A percentile compares a stretch with the other conserved stretches of the same genome.
phyloP scores from a whole-genome alignment of 2,113 vertebrate genomes.

The Bos taurus region ARS-UCD2.0 NC_037340.1:65888501-65889000 shows the following conservation, averaged over 20 bases:
- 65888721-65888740: not conserved
- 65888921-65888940: not conserved
- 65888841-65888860: not conserved
- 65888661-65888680: not conserved
- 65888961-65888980: not conserved
- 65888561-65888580: not conserved
- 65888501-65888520: not conserved
- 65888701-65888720: not conserved
- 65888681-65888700: not conserved
- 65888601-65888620: not conserved
- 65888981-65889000: not conserved
- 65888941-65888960: not conserved
- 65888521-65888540: conserved; percentile 11
- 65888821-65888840: not conserved
- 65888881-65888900: not conserved
- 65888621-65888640: not conserved
- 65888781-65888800: not conserved
- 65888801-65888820: not conserved
- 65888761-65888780: not conserved
- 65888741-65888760: not conserved
- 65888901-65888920: conserved; percentile 34
- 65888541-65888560: conserved; percentile 56
- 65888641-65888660: not conserved
- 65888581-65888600: not conserved
- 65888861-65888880: conserved; percentile 34